Percentiles rank a stretch among this genome's conserved stretches.
Conservation (phyloP, 2,113 vertebrate species). For the Myiopsitta monachus region DNA sequence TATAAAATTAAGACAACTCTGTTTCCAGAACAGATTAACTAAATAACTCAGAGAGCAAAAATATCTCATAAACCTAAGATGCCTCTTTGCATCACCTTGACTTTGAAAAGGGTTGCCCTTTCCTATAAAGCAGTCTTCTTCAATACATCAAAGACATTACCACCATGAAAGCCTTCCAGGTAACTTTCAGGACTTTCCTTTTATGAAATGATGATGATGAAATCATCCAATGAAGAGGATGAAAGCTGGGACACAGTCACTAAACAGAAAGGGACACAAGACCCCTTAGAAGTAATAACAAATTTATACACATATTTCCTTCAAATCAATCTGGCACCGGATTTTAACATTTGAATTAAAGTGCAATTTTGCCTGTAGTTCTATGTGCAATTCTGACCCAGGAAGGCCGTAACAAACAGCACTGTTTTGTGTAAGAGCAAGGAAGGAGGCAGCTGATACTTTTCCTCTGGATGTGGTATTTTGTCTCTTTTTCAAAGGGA, state of each 20-base stretch:
- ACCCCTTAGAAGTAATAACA: background rate
- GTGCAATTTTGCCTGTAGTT: background rate
- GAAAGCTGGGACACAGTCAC: background rate
- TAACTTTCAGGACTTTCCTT: background rate
- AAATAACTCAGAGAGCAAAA: background rate
- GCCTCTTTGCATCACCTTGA: background rate
- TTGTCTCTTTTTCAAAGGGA: background rate
- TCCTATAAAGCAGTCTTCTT: background rate
- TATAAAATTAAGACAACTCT: background rate
- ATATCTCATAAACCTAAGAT: background rate
- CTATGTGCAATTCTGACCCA: background rate
- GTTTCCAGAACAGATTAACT: background rate
- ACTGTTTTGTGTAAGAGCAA: rapidly evolving
- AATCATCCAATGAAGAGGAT: background rate
- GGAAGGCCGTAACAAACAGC: background rate
- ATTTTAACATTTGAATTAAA: background rate
- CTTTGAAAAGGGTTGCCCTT: background rate
- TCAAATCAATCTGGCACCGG: background rate
- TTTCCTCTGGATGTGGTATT: background rate
- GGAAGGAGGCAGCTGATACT: background rate
- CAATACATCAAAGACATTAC: background rate
- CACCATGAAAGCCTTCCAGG: background rate
- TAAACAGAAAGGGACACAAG: background rate
- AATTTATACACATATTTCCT: background rate
- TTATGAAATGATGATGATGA: background rate